Evolutionary conservation across 2,888 invertebrate species (phyloP), one percentile per base, ranked within the genome.

Genomic region (Elysia crispata): DNA sequence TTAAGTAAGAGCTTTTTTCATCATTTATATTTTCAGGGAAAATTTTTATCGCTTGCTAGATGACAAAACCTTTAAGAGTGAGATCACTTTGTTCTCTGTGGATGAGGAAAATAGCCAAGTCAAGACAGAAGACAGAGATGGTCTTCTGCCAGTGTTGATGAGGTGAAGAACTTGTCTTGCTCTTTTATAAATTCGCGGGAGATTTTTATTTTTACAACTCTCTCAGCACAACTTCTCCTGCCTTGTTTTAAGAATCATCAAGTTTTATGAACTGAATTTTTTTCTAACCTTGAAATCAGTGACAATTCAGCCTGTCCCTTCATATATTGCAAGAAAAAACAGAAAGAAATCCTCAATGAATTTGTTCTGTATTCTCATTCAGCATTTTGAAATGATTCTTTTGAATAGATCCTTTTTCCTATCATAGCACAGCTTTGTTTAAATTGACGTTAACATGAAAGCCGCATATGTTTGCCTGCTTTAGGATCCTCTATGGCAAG

Each of bases 51-150:
- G 95, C 82, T 93, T 98, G 76, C 94, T 98, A 5, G 96, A 97
- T 88, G 97, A 98, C 84, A 96, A 96, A 86, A 96, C 95, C 85
- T 95, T 98, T 86, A 96, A 96, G 93, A 95, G 95, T 87, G 97
- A 97, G 92, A 91, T 99, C 1, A 94, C 95, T 0, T 93, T 94
- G 69, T 97, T 98, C 90, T 95, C 95, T 90, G 94, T 98, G 25
- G 95, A 95, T 85, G 93, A 94, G 86, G 95, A 95, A 79, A 94
- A 94, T 79, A 93, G 94, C 77, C 93, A 94, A 62, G 94, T 98
- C 49, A 94, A 94, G 60, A 91, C 93, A 0, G 95, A 96, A 75
- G 96, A 98, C 90, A 94, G 98, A 76, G 93, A 94, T 49, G 94
- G 95, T 79, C 83, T 91, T 6, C 85, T 92, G 28, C 90, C 91